Conservation (phyloP, 2,797 vertebrate genomes). For the Ctenopoma kingsleyae region DNA sequence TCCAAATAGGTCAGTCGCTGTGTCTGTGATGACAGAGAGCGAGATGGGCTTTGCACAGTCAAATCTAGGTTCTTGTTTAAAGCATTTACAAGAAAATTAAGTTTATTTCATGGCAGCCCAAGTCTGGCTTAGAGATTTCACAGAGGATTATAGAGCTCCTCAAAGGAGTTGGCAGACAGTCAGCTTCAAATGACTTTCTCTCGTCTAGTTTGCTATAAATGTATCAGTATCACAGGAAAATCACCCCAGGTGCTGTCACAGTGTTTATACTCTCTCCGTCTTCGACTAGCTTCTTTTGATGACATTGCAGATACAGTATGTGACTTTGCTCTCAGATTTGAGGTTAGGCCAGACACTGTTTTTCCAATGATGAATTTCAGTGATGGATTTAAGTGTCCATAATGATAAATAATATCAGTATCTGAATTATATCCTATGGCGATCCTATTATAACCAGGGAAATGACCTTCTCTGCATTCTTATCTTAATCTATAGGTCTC, state of each 20-base stretch:
- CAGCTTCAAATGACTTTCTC: slow-evolving; percentile 33
- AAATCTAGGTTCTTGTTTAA: slow-evolving; percentile 39
- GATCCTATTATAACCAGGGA: too few relatives aligned
- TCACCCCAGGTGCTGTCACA: slow-evolving; percentile 31
- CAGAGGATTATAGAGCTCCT: slow-evolving; percentile 50
- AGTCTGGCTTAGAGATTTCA: slow-evolving; percentile 46
- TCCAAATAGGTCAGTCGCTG: slow-evolving; percentile 36
- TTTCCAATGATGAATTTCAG: slow-evolving; percentile 2
- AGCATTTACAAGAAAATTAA: slow-evolving; percentile 47
- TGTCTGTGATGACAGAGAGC: slow-evolving; percentile 18
- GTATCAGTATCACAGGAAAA: slow-evolving; percentile 38
- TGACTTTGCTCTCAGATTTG: slow-evolving; percentile 10
- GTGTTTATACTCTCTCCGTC: slow-evolving; percentile 43
- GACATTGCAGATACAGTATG: slow-evolving; percentile 53
- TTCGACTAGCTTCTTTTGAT: slow-evolving; percentile 52
- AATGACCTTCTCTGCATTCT: slow-evolving; percentile 3
- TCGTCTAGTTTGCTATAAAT: slow-evolving; percentile 40
- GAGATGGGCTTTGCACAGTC: slow-evolving; percentile 16
- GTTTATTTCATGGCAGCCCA: slow-evolving; percentile 44
- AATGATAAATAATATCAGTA: slow-evolving; percentile 30
- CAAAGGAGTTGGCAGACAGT: slow-evolving; percentile 46
- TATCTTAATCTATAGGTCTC: not conserved
- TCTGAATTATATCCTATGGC: not conserved
- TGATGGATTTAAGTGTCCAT: slow-evolving; percentile 38
- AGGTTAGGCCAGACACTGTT: not conserved